These are phyloP conservation scores for Amphiprion ocellaris DNA, from an alignment of 2,113 vertebrate genomes.

Conservation along the genomic window DNA sequence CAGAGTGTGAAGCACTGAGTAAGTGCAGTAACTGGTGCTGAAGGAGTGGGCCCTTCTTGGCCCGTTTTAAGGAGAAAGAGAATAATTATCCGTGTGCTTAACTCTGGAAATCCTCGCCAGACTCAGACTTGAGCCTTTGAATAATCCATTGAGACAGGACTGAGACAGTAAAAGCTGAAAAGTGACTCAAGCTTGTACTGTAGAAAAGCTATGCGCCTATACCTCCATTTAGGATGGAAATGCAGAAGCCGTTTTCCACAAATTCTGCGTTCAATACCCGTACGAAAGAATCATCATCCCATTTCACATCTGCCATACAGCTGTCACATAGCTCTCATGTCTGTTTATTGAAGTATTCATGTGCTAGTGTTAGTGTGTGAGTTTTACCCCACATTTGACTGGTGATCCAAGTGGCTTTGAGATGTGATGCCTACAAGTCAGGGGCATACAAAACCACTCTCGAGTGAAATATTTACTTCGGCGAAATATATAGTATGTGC, in stretches of 20 bases:
- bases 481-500: background rate
- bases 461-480: constrained; percentile 35
- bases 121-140: constrained; percentile 50
- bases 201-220: background rate
- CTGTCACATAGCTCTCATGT: background rate
- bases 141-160: constrained; percentile 47
- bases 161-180: constrained; percentile 45
- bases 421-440: background rate
- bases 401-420: background rate
- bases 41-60: constrained; percentile 25
- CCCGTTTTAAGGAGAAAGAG: constrained; percentile 36
- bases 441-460: background rate
- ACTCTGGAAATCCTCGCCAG: constrained; percentile 51
- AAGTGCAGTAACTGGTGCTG: constrained; percentile 2
- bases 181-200: background rate
- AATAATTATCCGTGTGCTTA: constrained; percentile 56
- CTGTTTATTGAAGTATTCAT: constrained; percentile 33
- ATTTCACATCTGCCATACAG: constrained; percentile 22
- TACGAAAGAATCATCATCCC: background rate
- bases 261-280: background rate
- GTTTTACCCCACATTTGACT: constrained; percentile 7
- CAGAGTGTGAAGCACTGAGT: background rate
- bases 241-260: constrained; percentile 1
- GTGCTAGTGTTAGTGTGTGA: background rate
- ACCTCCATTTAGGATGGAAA: constrained; percentile 3